Percentiles rank a stretch among this genome's conserved stretches.
phyloP scores from a whole-genome alignment of 2,113 vertebrate genomes.

The Myotis lucifugus region DNA sequence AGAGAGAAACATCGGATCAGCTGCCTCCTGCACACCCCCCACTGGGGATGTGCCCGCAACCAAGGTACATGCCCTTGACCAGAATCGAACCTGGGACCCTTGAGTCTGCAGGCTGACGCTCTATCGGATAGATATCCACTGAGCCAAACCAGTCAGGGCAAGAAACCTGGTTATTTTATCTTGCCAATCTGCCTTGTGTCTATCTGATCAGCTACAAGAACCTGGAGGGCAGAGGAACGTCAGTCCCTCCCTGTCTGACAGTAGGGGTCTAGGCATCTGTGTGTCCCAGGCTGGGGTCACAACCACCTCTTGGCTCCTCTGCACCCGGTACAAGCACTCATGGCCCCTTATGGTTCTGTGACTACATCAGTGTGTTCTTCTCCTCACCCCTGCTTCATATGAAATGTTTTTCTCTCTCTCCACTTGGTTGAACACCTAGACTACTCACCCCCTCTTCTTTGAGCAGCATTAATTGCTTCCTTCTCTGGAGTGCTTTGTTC shows the following conservation, averaged over 20 bases:
- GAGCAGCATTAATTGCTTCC: background rate
- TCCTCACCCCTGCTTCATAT: background rate
- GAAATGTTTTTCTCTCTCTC: background rate
- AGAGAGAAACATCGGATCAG: too few relatives aligned
- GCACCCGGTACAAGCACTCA: background rate
- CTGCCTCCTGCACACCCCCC: too few relatives aligned
- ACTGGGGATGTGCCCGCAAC: too few relatives aligned
- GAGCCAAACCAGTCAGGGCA: too few relatives aligned
- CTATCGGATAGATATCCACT: too few relatives aligned
- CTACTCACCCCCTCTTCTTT: background rate
- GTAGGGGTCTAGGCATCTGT: background rate
- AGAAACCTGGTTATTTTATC: background rate
- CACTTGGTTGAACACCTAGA: background rate
- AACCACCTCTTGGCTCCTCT: background rate
- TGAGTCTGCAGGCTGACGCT: too few relatives aligned
- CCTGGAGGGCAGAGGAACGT: too few relatives aligned
- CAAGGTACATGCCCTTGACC: too few relatives aligned
- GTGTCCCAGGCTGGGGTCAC: background rate
- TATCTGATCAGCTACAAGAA: background rate
- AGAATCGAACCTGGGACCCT: too few relatives aligned
- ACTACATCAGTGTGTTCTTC: background rate
- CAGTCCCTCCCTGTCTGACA: background rate
- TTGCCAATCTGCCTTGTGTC: background rate
- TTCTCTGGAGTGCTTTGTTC: background rate
- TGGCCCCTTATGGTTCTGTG: background rate